A percentile compares a stretch with the other conserved stretches of the same genome.
These are phyloP conservation scores for Malaclemys terrapin DNA, from an alignment of 2,113 vertebrate genomes.

Conservation along the genomic window DNA sequence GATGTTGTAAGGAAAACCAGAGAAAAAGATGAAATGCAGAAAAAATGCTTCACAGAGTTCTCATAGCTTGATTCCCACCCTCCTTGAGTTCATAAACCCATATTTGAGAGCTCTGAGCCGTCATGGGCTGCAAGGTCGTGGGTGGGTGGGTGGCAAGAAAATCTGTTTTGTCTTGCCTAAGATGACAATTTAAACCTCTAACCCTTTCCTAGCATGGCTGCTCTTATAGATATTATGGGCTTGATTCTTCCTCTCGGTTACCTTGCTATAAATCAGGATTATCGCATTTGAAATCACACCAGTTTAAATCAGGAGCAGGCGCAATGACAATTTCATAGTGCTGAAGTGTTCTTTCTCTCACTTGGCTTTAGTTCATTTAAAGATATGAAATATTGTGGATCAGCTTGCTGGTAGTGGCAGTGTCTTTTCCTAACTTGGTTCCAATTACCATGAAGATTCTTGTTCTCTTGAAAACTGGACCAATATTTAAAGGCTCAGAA, in stretches of 20 bases:
- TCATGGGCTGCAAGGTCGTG: conserved; percentile 2
- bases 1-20: conserved; percentile 31
- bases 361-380: neutral
- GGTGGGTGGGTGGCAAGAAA: conserved; percentile 54
- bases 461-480: neutral
- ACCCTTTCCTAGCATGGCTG: neutral
- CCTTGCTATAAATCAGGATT: conserved; percentile 13
- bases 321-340: neutral
- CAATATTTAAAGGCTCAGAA: neutral
- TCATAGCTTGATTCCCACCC: conserved; percentile 1
- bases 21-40: conserved; percentile 33
- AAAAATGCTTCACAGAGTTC: conserved; percentile 32
- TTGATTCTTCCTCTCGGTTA: conserved; percentile 40
- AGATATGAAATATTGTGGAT: neutral
- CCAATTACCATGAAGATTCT: neutral
- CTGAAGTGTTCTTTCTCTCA: neutral
- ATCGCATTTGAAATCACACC: neutral
- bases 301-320: neutral
- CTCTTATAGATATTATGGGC: neutral
- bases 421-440: rapidly evolving
- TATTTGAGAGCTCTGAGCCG: conserved; percentile 26
- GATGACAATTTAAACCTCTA: conserved; percentile 47
- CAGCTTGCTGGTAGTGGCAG: neutral
- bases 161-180: conserved; percentile 54
- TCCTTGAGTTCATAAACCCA: conserved; percentile 37